A percentile compares a stretch with the other conserved stretches of the same genome.
phyloP scores from a whole-genome alignment of 2,888 invertebrate genomes.

The Leptinotarsa peninsularis region DNA sequence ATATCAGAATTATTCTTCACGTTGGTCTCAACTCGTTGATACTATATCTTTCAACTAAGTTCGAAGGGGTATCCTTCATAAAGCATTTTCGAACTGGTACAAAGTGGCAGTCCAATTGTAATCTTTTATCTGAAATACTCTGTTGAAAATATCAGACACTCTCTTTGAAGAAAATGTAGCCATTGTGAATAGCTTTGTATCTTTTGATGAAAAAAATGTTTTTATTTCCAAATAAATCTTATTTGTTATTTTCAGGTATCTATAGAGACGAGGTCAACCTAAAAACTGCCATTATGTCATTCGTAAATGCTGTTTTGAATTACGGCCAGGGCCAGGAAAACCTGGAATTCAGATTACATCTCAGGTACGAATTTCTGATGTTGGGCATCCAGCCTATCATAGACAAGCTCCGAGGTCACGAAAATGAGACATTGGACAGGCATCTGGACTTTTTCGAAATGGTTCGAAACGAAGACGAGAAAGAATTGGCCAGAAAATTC shows the following conservation, averaged over 20 bases:
- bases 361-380: constrained; percentile 96
- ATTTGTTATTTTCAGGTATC: constrained; percentile 69
- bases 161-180: no score
- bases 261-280: constrained; percentile 93
- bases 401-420: constrained; percentile 90
- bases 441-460: constrained; percentile 99
- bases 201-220: no score
- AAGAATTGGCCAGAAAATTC: constrained; percentile 90
- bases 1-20: no score
- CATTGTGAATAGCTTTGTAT: no score
- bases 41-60: no score
- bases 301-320: constrained; percentile 95
- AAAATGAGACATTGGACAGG: constrained; percentile 93
- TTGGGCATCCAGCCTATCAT: constrained; percentile 96
- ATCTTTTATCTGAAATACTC: no score
- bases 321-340: constrained; percentile 97
- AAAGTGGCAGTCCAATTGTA: no score
- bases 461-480: constrained; percentile 96
- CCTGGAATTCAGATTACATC: constrained; percentile 91
- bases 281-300: constrained; percentile 98
- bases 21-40: no score
- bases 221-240: no score
- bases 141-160: no score
- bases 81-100: no score
- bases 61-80: no score